Percentiles rank a stretch among this genome's conserved stretches.
phyloP scores from a whole-genome alignment of 1,140 invertebrate genomes.

The Brachionus koreanus region DNA sequence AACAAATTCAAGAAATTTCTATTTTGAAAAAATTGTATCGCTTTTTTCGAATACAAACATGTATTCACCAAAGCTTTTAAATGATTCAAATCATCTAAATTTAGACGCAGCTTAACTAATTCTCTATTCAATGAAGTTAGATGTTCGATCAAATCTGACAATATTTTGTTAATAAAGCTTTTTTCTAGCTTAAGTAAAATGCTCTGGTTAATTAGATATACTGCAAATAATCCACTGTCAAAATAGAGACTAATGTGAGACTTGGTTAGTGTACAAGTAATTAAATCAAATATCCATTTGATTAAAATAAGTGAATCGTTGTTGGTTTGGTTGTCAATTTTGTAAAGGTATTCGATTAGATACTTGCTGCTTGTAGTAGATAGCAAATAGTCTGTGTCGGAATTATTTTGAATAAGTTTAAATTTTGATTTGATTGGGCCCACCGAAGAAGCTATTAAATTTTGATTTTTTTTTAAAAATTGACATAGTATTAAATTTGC shows the following conservation, averaged over 20 bases:
- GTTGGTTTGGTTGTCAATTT: background rate
- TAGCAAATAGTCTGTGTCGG: background rate
- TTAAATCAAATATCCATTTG: conserved; percentile 12
- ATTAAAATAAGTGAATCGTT: background rate
- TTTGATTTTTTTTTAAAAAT: background rate
- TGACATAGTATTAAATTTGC: background rate
- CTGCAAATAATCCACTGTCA: background rate
- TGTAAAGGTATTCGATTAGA: background rate
- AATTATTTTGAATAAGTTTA: background rate
- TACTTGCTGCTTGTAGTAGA: background rate
- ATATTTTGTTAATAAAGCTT: background rate
- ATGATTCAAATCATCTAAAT: conserved; percentile 4
- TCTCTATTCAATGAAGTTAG: background rate
- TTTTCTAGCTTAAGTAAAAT: background rate
- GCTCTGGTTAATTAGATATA: background rate
- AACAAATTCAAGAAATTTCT: background rate
- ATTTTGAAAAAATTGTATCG: background rate
- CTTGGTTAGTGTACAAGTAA: background rate
- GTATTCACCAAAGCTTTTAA: background rate
- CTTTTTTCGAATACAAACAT: background rate
- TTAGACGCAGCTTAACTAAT: background rate
- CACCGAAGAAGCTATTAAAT: background rate
- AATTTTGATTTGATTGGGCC: background rate
- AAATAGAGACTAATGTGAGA: background rate
- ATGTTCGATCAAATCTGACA: background rate